These are phyloP conservation scores for Phrynocephalus forsythii DNA, from an alignment of 2,797 vertebrate species.

Conservation along the genomic window DNA sequence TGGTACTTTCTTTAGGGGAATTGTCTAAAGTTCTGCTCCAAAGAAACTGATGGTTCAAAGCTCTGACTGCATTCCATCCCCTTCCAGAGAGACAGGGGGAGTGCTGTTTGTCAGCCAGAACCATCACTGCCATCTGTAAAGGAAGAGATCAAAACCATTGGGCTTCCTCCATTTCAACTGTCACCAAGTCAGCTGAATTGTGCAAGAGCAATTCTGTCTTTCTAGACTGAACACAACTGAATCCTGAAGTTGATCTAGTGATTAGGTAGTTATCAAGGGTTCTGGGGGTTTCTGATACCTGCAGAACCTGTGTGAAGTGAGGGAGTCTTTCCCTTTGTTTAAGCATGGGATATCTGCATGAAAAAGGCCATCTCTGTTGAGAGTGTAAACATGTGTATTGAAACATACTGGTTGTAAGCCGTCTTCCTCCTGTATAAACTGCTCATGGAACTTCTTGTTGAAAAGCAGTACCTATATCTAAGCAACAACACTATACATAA, in stretches of 20 bases:
- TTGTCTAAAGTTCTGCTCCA: no score
- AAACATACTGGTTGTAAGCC: neutral
- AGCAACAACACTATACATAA: neutral
- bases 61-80: neutral
- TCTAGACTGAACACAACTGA: neutral
- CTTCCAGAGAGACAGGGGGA: no score
- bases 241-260: neutral
- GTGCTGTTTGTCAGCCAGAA: no score
- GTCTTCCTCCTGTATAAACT: neutral
- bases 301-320: neutral
- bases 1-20: no score
- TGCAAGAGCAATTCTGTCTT: neutral
- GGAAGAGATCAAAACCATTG: no score
- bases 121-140: no score
- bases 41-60: no score
- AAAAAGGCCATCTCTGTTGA: neutral
- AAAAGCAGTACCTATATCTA: neutral
- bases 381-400: neutral
- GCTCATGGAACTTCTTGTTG: neutral
- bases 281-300: no score
- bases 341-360: neutral
- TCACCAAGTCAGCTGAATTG: neutral
- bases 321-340: neutral
- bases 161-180: no score
- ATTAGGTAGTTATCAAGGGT: no score